phyloP scores from a whole-genome alignment of 2,797 vertebrate genomes.

The Squalus acanthias region DNA sequence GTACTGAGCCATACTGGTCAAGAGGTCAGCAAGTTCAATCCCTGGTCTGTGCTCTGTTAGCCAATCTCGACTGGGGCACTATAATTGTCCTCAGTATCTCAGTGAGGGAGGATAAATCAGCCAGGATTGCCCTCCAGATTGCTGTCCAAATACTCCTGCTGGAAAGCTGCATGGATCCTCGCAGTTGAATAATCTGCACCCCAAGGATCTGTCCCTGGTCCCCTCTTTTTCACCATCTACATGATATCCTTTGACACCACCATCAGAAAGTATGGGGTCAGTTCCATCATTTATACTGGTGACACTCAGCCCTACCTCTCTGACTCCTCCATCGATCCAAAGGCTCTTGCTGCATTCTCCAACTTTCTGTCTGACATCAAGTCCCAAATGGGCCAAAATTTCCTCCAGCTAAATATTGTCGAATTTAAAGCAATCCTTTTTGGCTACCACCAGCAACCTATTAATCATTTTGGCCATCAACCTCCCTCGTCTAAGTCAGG shows the following conservation, averaged over 20 bases:
- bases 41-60: background rate
- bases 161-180: background rate
- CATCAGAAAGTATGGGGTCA: background rate
- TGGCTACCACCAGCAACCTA: background rate
- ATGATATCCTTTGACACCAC: no score
- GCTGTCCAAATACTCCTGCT: background rate
- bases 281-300: background rate
- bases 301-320: background rate
- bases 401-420: slow-evolving; percentile 21
- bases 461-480: background rate
- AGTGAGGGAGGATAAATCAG: background rate
- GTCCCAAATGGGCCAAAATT: background rate
- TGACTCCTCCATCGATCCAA: background rate
- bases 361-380: background rate
- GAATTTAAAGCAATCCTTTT: background rate
- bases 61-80: background rate
- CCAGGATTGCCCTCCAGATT: background rate
- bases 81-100: background rate
- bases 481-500: background rate
- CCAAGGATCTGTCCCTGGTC: background rate
- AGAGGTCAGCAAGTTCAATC: background rate
- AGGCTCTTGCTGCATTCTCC: background rate
- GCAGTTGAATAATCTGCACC: background rate
- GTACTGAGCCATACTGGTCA: background rate
- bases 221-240: background rate